These are phyloP conservation scores for Amblyjoppa proteus DNA, from an alignment of 2,888 invertebrate genomes.

Conservation along the genomic window DNA sequence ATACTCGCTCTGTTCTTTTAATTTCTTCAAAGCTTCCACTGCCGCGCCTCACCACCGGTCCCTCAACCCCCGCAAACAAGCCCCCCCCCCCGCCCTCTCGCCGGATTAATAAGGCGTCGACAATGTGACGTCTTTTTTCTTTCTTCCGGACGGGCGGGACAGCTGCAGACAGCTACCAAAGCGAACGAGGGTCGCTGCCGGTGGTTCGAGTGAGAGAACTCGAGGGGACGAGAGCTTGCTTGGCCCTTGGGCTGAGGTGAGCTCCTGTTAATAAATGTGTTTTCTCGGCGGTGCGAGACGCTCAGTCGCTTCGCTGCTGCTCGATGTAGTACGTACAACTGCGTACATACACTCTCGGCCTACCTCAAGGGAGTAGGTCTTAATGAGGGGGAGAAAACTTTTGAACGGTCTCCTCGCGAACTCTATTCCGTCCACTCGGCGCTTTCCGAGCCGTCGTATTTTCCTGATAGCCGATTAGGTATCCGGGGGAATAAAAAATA, in stretches of 20 bases:
- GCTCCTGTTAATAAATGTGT: constrained; percentile 82
- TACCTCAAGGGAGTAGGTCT: constrained; percentile 78
- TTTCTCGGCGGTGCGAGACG: constrained; percentile 76
- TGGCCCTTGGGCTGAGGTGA: constrained; percentile 64
- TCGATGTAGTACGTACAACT: constrained; percentile 30
- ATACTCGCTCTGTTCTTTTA: constrained; percentile 83
- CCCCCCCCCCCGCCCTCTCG: constrained; percentile 60
- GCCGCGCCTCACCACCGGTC: constrained; percentile 66
- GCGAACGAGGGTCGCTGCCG: constrained; percentile 79
- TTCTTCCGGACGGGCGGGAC: constrained; percentile 75
- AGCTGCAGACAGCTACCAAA: constrained; percentile 79
- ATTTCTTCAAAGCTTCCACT: constrained; percentile 82
- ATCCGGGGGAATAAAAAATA: constrained; percentile 4
- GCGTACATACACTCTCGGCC: constrained; percentile 68
- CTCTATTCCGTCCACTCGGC: constrained; percentile 69
- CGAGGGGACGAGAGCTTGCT: constrained; percentile 52
- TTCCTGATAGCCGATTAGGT: constrained; percentile 11
- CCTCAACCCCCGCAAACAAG: constrained; percentile 42
- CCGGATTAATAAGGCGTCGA: constrained; percentile 84
- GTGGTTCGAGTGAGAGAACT: constrained; percentile 68
- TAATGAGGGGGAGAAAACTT: constrained; percentile 81
- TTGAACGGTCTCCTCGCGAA: constrained; percentile 76
- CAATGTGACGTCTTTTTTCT: constrained; percentile 83
- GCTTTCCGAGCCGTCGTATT: constrained; percentile 13
- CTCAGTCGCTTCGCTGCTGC: constrained; percentile 50